Evolutionary conservation across 2,888 invertebrate species (phyloP).

Genomic region (Eupeodes luniger): DNA sequence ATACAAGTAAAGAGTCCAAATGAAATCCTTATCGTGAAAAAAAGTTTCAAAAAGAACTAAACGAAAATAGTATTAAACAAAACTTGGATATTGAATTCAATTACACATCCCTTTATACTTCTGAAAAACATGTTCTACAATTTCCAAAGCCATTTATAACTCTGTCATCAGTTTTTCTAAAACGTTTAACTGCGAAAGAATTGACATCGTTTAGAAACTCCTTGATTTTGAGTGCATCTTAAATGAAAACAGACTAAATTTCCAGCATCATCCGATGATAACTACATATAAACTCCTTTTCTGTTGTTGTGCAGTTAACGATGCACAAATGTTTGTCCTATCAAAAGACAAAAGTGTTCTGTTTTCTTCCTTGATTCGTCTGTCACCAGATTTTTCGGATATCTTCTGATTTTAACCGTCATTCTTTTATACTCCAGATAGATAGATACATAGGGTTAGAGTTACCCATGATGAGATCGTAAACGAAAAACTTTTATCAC

Average conservation of each 20-base stretch:
- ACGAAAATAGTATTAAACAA: no score
- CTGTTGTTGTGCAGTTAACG: conserved; percentile 56
- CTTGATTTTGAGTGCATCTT: conserved; percentile 12
- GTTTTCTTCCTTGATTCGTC: neutral
- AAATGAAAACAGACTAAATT: conserved; percentile 28
- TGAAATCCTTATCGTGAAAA: no score
- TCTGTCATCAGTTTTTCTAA: conserved; percentile 9
- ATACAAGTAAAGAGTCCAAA: no score
- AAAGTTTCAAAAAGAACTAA: no score
- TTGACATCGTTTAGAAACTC: conserved; percentile 38
- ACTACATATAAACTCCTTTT: conserved; percentile 8
- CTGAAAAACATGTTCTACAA: neutral
- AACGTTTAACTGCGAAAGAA: conserved; percentile 22
- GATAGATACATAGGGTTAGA: neutral
- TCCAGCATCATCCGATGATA: conserved; percentile 20
- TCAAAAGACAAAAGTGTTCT: conserved; percentile 43
- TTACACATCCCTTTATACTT: neutral
- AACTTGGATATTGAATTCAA: no score
- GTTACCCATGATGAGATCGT: neutral
- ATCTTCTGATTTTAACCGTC: conserved; percentile 15
- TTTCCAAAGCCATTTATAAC: neutral
- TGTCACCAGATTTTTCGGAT: conserved; percentile 33
- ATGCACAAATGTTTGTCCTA: conserved; percentile 68
- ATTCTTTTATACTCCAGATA: neutral
- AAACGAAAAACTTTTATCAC: conserved; percentile 20